These are phyloP conservation scores for Dasypogon diadema DNA, from an alignment of 2,888 invertebrate genomes.

Conservation along the genomic window DNA sequence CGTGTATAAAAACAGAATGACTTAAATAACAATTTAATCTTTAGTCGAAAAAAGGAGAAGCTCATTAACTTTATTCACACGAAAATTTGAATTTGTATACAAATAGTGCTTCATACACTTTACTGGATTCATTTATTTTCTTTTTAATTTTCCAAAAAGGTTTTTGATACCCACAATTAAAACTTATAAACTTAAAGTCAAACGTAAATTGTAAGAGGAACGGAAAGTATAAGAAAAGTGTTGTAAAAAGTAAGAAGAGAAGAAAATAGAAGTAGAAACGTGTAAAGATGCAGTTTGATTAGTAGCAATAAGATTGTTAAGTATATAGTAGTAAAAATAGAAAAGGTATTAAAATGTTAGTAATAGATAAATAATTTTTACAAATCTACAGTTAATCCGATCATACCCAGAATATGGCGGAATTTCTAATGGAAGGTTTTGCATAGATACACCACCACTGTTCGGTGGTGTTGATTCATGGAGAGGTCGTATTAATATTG, in stretches of 20 bases:
- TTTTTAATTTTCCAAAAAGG: background rate
- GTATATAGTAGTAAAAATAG: background rate
- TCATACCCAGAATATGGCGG: conserved; percentile 60
- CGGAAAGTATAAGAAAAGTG: background rate
- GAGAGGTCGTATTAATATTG: conserved; percentile 66
- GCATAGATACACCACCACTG: conserved; percentile 63
- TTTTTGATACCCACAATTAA: background rate
- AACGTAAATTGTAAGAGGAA: too few species aligned
- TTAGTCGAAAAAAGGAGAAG: too few species aligned
- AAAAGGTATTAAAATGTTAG: background rate
- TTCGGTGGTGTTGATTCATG: conserved; percentile 66
- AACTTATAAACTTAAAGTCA: background rate
- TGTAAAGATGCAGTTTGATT: conserved; percentile 2
- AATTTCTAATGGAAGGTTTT: conserved; percentile 63
- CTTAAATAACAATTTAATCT: too few species aligned
- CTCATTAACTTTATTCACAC: too few species aligned
- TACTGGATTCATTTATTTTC: too few species aligned
- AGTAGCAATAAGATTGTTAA: background rate
- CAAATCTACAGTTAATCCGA: conserved; percentile 38
- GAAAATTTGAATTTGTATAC: too few species aligned
- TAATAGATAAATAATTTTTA: conserved; percentile 22
- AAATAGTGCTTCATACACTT: too few species aligned
- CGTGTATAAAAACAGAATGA: too few species aligned
- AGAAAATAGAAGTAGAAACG: background rate
- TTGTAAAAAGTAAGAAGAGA: background rate